Base-by-base conservation (phyloP, 2,888 invertebrate genomes). In the Listrodromus nycthemerus region DNA sequence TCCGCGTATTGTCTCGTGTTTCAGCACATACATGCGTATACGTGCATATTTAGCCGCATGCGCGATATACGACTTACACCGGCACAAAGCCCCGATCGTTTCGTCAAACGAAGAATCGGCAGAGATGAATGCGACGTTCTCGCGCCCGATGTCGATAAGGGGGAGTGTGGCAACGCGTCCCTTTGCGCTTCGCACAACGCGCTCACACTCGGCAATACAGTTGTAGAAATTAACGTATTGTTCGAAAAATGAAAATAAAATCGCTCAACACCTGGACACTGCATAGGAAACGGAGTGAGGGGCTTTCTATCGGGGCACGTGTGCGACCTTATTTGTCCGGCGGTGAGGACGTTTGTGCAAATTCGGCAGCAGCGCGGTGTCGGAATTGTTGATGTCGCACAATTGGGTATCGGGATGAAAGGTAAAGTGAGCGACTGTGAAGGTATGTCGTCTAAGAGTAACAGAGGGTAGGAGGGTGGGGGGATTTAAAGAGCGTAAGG, bases 231-330 rank as follows among this genome's bases (percentile, higher is more conserved):
- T 13, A 10, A 24, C 13, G 50, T 30, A 77, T 77, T 77, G 77
- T 77, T 48, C 7, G 21, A 6, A 27, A 41, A 41, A 41, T 13
- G 13, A 41, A 37, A 37, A 37, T 37, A 4, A 63, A 77, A 69
- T 77, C 30, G 58, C 5, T 48, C 67, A 77, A 77, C 77, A 77
- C 77, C 77, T 77, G 77, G 77, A 61, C 69, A 61, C 58, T 16
- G 69, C 48, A 58, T 41, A 37, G 67, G 58, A 67, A 77, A 69
- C 69, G 55, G 69, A 58, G 67, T 50, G 67, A 45, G 66, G 37
- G 37, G 41, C 55, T 55, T 76, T 76, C 45, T 30, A 67, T 58
- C n/a, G 45, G 66, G 52, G 52, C 37, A 27, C 21, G 66, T 41
- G 66, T 33, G 52, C 48, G 63, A 58, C 8, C n/a, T 3, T 58